These are phyloP conservation scores for Cariama cristata DNA, from an alignment of 2,113 vertebrate species.

Conservation along the genomic window DNA sequence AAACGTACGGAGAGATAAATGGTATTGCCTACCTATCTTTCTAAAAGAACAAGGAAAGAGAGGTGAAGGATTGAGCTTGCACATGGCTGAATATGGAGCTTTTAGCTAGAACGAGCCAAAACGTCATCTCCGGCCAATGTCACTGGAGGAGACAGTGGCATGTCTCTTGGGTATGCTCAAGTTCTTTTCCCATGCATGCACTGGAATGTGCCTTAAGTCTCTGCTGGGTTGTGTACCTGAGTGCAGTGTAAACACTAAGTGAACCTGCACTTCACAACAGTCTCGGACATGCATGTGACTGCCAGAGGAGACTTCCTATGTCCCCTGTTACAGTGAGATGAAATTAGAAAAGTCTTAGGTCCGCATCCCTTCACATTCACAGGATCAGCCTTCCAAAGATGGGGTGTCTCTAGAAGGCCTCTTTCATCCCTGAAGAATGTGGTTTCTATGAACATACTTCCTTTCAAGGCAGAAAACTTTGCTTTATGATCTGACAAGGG, in stretches of 20 bases:
- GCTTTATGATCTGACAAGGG: background rate
- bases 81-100: background rate
- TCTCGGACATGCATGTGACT: background rate
- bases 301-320: background rate
- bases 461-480: background rate
- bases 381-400: background rate
- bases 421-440: background rate
- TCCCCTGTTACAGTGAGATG: background rate
- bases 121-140: background rate
- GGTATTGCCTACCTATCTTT: background rate
- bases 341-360: background rate
- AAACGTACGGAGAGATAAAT: background rate
- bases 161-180: background rate
- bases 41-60: background rate
- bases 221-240: background rate
- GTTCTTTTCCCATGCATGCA: background rate
- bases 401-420: background rate
- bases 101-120: background rate
- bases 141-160: background rate
- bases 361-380: background rate
- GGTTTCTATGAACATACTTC: background rate
- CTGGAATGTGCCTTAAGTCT: background rate
- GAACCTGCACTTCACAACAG: background rate
- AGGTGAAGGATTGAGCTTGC: background rate
- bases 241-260: background rate